Conservation (phyloP, 2,113 vertebrate genomes). For the Ovibos moschatus region DNA sequence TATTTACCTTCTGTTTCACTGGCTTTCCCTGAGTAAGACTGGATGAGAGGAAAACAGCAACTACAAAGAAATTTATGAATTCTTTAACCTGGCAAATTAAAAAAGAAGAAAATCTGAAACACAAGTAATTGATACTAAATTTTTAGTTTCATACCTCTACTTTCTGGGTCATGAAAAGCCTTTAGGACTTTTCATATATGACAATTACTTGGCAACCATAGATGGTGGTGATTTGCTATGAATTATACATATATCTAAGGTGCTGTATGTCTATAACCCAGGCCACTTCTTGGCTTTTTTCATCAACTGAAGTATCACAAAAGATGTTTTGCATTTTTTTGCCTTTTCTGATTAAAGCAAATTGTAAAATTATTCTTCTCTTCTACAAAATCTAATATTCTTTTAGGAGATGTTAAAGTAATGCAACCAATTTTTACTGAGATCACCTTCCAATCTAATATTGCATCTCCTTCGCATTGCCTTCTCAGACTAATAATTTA, state of each 20-base stretch:
- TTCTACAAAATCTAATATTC: slow-evolving; percentile 74
- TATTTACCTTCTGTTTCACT: slow-evolving; percentile 71
- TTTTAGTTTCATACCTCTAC: slow-evolving; percentile 41
- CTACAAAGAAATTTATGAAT: slow-evolving; percentile 51
- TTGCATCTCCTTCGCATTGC: slow-evolving; percentile 76
- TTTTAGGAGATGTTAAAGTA: slow-evolving; percentile 77
- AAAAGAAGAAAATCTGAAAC: slow-evolving; percentile 36
- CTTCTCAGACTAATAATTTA: slow-evolving; percentile 76
- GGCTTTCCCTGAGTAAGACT: slow-evolving; percentile 83
- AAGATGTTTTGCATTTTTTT: slow-evolving; percentile 73
- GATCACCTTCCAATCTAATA: slow-evolving; percentile 69
- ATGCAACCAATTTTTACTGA: slow-evolving; percentile 76
- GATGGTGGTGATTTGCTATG: slow-evolving; percentile 67
- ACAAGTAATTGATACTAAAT: slow-evolving; percentile 28
- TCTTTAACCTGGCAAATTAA: slow-evolving; percentile 60
- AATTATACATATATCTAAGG: slow-evolving; percentile 73
- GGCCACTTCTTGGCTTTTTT: slow-evolving; percentile 74
- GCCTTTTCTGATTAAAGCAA: slow-evolving; percentile 82
- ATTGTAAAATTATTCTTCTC: slow-evolving; percentile 76
- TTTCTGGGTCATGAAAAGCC: slow-evolving; percentile 58
- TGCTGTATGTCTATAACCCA: slow-evolving; percentile 77
- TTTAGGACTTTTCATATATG: slow-evolving; percentile 49
- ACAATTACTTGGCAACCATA: slow-evolving; percentile 68
- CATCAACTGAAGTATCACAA: slow-evolving; percentile 73
- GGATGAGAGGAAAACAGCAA: slow-evolving; percentile 69